Evolutionary conservation across 2,888 invertebrate genomes (phyloP), one percentile per base, ranked within the genome.

Genomic region (Galeruca laticollis): DNA sequence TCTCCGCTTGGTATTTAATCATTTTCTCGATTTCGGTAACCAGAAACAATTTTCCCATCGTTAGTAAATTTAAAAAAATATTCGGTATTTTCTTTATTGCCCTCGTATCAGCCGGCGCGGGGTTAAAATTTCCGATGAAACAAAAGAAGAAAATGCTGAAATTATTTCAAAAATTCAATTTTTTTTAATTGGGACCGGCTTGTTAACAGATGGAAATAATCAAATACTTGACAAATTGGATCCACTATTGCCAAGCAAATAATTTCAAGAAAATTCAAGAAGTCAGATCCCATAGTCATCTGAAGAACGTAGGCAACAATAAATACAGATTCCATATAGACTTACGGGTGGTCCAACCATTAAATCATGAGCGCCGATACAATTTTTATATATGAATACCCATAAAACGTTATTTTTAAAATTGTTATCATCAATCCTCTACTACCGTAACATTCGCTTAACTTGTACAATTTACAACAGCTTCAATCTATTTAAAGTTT

Each of bases 281-380:
- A 72, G 63, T 59, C 69, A 60, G 61, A 43, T 43, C 63, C 60
- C 66, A 67, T 60, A 70, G 72, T 72, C 72, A 79, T 79, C 67
- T 71, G 60, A 70, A 61, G 77, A 78, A 79, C 76, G 76, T 77
- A 75, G 77, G 75, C 75, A 68, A 68, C 72, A 76, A 78, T 77
- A 78, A 80, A 79, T 77, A 78, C 74, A 73, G 74, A 76, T 79
- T 79, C 78, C 75, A 75, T 75, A 75, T 78, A 77, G 73, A 74
- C 75, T 75, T 76, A 75, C 74, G 79, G 80, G 80, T 80, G 80
- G 80, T 79, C 79, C 66, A 54, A 51, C 9, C 10, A 18, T 51
- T n/a, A 5, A 13, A 6, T 15, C 43, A 43, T 43, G 43, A 43
- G 43, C 43, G 43, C n/a, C 43, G 43, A 43, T 43, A n/a, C 11